Evolutionary conservation across 2,113 vertebrate species (phyloP).

Genomic region (Lepisosteus osseus): DNA sequence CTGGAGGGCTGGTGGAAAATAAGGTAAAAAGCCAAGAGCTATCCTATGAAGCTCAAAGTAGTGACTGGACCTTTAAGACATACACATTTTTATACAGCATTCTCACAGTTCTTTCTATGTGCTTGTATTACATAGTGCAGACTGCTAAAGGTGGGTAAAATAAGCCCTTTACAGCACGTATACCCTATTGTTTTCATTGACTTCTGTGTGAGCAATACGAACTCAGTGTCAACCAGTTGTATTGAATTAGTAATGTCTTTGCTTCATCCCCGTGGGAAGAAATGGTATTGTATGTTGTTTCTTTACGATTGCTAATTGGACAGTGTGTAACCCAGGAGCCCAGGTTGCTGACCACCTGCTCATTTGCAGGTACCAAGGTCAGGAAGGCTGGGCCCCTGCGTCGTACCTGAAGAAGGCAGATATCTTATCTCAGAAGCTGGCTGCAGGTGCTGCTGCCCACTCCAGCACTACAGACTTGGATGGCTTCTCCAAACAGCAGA

Average conservation of each 20-base stretch:
- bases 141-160: too few relatives aligned
- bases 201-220: too few relatives aligned
- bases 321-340: too few relatives aligned
- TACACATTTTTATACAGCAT: too few relatives aligned
- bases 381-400: conserved; percentile 95
- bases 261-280: background rate
- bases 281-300: too few relatives aligned
- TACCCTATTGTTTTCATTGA: too few relatives aligned
- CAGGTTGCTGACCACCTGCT: background rate
- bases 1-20: conserved; percentile 99
- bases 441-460: conserved; percentile 64
- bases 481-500: conserved; percentile 73
- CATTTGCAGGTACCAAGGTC: conserved; percentile 78
- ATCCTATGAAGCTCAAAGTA: too few relatives aligned
- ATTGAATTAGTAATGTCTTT: background rate
- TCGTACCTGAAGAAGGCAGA: conserved; percentile 92
- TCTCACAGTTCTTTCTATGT: too few relatives aligned
- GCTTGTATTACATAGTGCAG: too few relatives aligned
- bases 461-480: conserved; percentile 81
- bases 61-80: too few relatives aligned
- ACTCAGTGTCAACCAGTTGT: too few relatives aligned
- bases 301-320: background rate
- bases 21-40: conserved; percentile 63
- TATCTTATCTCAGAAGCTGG: conserved; percentile 70
- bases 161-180: too few relatives aligned